A percentile compares a stretch with the other conserved stretches of the same genome.
Conservation (phyloP, 2,888 invertebrate species). For the Stenurella melanura region DNA sequence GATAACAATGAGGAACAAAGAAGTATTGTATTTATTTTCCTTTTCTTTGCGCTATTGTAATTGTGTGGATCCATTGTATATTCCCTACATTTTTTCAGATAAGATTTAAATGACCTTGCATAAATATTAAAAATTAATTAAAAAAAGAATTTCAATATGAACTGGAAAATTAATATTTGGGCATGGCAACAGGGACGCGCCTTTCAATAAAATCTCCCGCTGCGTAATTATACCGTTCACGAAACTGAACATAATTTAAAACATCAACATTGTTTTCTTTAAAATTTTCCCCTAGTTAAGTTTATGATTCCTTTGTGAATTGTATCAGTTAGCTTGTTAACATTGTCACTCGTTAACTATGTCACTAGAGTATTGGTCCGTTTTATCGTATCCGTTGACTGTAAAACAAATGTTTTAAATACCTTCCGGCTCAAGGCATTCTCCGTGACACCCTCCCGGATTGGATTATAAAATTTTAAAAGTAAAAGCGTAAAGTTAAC, state of each 20-base stretch:
- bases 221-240: not conserved
- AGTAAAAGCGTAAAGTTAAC: not conserved
- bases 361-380: slow-evolving; percentile 1
- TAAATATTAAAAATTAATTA: too few relatives aligned
- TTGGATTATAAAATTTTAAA: not conserved
- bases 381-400: not conserved
- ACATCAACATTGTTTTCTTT: not conserved
- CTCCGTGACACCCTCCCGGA: not conserved
- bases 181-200: not conserved
- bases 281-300: not conserved
- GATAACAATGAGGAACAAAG: too few relatives aligned
- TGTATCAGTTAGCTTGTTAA: not conserved
- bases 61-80: too few relatives aligned
- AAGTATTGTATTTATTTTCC: too few relatives aligned
- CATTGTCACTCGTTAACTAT: not conserved
- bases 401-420: not conserved
- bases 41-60: too few relatives aligned
- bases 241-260: slow-evolving; percentile 1
- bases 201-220: not conserved
- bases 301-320: not conserved
- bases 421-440: not conserved
- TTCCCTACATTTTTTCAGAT: too few relatives aligned
- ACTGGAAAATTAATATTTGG: too few relatives aligned
- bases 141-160: too few relatives aligned
- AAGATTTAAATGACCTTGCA: too few relatives aligned